Evolutionary conservation across 2,888 invertebrate species (phyloP).

Genomic region (Masnerella sp.): DNA sequence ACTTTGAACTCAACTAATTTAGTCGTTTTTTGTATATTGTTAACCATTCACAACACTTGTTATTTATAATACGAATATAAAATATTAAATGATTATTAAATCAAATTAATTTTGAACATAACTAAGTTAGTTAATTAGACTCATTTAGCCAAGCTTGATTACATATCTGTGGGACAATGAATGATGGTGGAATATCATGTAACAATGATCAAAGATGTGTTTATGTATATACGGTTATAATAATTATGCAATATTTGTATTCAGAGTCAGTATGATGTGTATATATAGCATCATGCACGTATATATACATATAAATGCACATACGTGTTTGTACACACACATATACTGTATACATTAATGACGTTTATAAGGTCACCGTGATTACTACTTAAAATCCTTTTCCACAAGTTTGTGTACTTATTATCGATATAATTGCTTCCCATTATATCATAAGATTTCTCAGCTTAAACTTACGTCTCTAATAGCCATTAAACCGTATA

Average conservation of each 20-base stretch:
- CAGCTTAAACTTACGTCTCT: conserved; percentile 63
- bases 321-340: conserved; percentile 53
- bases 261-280: conserved; percentile 65
- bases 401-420: conserved; percentile 63
- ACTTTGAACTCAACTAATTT: too few species aligned
- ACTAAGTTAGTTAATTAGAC: too few species aligned
- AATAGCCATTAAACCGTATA: conserved; percentile 59
- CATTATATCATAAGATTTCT: conserved; percentile 60
- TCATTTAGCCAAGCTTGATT: too few species aligned
- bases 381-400: conserved; percentile 62
- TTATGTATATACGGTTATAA: conserved; percentile 65
- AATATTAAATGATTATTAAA: too few species aligned
- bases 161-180: too few species aligned
- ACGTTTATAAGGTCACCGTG: conserved; percentile 58
- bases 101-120: too few species aligned
- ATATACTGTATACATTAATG: conserved; percentile 54
- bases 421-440: conserved; percentile 62
- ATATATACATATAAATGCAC: conserved; percentile 55
- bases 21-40: too few species aligned
- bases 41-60: too few species aligned
- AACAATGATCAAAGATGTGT: conserved; percentile 62
- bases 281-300: conserved; percentile 58
- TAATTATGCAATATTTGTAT: conserved; percentile 65
- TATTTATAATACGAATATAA: too few species aligned
- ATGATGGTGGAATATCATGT: conserved; percentile 54